phyloP scores from a whole-genome alignment of 2,888 invertebrate genomes.

The Xestia c-nigrum region DNA sequence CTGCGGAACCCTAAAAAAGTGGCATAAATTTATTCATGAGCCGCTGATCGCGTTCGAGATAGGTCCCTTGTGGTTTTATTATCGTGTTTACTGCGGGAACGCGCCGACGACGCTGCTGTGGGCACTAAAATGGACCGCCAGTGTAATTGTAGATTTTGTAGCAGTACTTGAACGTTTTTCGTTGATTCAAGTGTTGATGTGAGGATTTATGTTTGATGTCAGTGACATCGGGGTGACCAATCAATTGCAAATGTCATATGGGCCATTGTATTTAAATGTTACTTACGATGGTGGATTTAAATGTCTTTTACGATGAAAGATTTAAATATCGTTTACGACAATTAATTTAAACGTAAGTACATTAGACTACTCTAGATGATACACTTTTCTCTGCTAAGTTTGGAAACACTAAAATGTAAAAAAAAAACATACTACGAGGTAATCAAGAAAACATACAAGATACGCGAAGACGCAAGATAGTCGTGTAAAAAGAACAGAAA shows the following conservation, averaged over 20 bases:
- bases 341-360: not conserved
- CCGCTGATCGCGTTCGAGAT: conserved; percentile 74
- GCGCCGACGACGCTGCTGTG: conserved; percentile 49
- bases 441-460: too few relatives aligned
- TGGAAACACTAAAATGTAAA: too few relatives aligned
- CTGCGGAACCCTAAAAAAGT: conserved; percentile 35
- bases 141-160: conserved; percentile 48
- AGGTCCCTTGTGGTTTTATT: conserved; percentile 74
- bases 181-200: conserved; percentile 4
- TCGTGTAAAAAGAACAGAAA: not conserved
- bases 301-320: too few relatives aligned
- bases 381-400: too few relatives aligned
- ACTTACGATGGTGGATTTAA: not conserved
- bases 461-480: too few relatives aligned
- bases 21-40: conserved; percentile 78
- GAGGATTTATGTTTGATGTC: not conserved
- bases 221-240: not conserved
- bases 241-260: not conserved
- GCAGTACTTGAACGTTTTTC: conserved; percentile 24
- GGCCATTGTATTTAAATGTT: not conserved
- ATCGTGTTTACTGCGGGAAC: conserved; percentile 69
- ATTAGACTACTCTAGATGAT: too few relatives aligned
- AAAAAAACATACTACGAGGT: too few relatives aligned
- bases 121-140: conserved; percentile 46
- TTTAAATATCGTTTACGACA: too few relatives aligned